Base-by-base conservation (phyloP, 53 echinoderm and acorn worm genomes). In the Crossaster papposus region DNA sequence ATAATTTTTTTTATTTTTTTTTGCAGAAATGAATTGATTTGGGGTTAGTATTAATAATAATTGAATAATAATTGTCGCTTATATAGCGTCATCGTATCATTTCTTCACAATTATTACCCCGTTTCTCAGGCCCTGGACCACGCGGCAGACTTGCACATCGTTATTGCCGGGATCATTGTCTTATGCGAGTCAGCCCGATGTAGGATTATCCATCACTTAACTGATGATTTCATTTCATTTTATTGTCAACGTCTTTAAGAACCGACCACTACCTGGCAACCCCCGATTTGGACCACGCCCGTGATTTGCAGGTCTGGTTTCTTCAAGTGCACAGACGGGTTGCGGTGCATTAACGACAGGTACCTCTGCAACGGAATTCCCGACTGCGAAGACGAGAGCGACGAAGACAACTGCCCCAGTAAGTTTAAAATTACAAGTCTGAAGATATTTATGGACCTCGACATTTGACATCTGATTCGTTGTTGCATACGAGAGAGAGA, bases 381-480 rank as follows among this genome's bases (percentile, higher is more conserved):
- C n/a, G 92, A 96, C 80, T 96, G 96, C 64, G 54, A 36, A 15
- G 97, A 97, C 36, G 32, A 33, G 2, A 89, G 91, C 54, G 97
- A 97, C 76, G 97, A 97, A 79, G 4, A 0, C 0, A 78, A 33
- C 31, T 97, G 97, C 64, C 9, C 58, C 14, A 37, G 94, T 92
- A 79, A 91, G 95, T 91, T 20, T 70, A 15, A 26, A 68, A 65
- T 3, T 64, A 18, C 20, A 26, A 28, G 4, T 10, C 4, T 18
- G 11, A 23, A 68, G n/a, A 58, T 58, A 17, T 20, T 20, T 58
- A 15, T 15, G 17, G 58, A 15, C 2, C 58, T 11, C 7, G 22
- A 18, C 17, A 18, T 58, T 15, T 14, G 58, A 58, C 14, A 58
- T 14, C 17, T 7, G 53, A 52, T 52, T 7, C 53, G 7, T 13